Percentiles rank a stretch among this genome's conserved stretches.
Evolutionary conservation across 2,113 vertebrate species (phyloP).

Genomic region (Aspiorhynchus laticeps): DNA sequence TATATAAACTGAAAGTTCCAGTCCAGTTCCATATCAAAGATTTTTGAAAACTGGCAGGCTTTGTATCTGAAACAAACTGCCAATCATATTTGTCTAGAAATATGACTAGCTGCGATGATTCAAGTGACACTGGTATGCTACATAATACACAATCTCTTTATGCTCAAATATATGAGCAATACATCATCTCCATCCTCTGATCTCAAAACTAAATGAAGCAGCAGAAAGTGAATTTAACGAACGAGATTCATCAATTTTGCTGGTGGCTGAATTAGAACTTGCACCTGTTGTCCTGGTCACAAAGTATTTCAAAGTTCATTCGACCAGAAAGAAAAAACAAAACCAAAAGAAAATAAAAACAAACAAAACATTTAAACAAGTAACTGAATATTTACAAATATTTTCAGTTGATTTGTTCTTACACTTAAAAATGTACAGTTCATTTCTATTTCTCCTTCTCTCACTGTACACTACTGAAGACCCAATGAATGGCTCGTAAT

Average conservation of each 20-base stretch:
- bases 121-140: constrained; percentile 11
- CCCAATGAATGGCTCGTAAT: constrained; percentile 46
- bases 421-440: constrained; percentile 83
- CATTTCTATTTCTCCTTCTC: constrained; percentile 61
- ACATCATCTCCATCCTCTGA: neutral
- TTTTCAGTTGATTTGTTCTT: constrained; percentile 73
- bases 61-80: neutral
- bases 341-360: constrained; percentile 62
- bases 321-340: constrained; percentile 68
- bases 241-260: constrained; percentile 28
- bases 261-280: constrained; percentile 58
- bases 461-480: constrained; percentile 57
- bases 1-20: neutral
- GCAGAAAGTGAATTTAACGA: constrained; percentile 10
- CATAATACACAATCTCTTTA: neutral
- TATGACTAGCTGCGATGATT: neutral
- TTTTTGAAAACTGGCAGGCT: neutral
- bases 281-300: constrained; percentile 78
- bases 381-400: constrained; percentile 85
- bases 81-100: neutral
- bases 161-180: neutral
- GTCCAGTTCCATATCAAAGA: constrained; percentile 21
- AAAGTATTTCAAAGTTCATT: constrained; percentile 76
- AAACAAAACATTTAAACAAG: constrained; percentile 67
- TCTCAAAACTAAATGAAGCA: constrained; percentile 25